Evolutionary conservation across 2,113 vertebrate species (phyloP).

Genomic region (Nothoprocta pentlandii): DNA sequence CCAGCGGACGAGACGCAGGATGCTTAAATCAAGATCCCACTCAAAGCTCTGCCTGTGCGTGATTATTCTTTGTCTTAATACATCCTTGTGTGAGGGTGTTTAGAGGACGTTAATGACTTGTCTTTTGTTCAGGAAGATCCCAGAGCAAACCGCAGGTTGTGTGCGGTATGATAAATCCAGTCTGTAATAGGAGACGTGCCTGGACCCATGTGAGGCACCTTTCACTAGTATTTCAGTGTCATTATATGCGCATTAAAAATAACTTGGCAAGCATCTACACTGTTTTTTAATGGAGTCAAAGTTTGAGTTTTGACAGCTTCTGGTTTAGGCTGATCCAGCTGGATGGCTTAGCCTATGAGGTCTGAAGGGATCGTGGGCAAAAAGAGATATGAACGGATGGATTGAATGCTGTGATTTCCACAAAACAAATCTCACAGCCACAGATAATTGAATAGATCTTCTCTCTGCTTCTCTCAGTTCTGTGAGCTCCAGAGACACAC

Average conservation of each 20-base stretch:
- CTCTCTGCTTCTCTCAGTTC: constrained; percentile 41
- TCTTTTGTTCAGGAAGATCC: constrained; percentile 8
- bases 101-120: constrained; percentile 21
- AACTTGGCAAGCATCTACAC: not conserved
- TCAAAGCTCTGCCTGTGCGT: not conserved
- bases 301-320: not conserved
- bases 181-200: constrained; percentile 23
- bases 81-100: constrained; percentile 1
- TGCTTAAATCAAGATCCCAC: constrained; percentile 28
- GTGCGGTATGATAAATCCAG: not conserved
- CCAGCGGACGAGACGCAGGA: not conserved
- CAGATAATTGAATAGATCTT: constrained; percentile 46
- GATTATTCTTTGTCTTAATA: constrained; percentile 54
- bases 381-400: not conserved
- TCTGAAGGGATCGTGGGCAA: not conserved
- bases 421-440: constrained; percentile 39
- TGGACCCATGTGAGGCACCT: not conserved
- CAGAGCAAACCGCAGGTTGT: constrained; percentile 14
- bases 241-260: constrained; percentile 8
- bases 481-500: constrained; percentile 17
- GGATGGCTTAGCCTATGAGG: not conserved
- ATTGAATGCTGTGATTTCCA: constrained; percentile 1
- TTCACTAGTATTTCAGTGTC: not conserved
- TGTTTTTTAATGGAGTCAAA: not conserved
- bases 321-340: not conserved